Evolutionary conservation across 2,888 invertebrate species (phyloP).

Genomic region (Sarcophaga subvicina): DNA sequence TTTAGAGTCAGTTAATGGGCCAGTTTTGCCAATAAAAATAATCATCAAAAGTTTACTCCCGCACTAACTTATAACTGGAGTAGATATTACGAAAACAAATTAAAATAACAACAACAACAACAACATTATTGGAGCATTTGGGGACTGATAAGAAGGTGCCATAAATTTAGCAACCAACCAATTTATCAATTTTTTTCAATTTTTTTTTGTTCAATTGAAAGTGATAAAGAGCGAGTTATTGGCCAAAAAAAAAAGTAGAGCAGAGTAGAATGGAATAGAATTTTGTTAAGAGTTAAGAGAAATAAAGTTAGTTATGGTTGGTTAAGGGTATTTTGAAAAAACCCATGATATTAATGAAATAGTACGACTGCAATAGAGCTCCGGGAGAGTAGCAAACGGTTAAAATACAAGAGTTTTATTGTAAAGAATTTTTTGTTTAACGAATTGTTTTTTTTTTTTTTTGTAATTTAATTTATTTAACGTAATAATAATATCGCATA

Average conservation of each 20-base stretch:
- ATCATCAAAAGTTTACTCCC: too few relatives aligned
- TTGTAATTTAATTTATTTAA: not conserved
- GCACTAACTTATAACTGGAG: too few relatives aligned
- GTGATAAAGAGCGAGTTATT: not conserved
- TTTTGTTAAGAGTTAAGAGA: not conserved
- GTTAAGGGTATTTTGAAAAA: slow-evolving; percentile 21
- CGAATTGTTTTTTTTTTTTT: slow-evolving; percentile 7
- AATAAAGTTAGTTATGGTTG: not conserved
- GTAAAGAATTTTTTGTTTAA: slow-evolving; percentile 13
- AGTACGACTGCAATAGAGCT: slow-evolving; percentile 68
- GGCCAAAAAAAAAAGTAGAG: not conserved
- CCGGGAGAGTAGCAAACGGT: slow-evolving; percentile 58
- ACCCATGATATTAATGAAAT: slow-evolving; percentile 17
- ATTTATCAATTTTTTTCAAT: slow-evolving; percentile 43
- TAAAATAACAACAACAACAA: not conserved
- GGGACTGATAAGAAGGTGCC: slow-evolving; percentile 26
- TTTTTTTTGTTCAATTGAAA: not conserved
- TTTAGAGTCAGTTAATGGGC: too few relatives aligned
- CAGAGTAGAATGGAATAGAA: not conserved
- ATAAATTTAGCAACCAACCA: slow-evolving; percentile 43
- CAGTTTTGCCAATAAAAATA: not conserved
- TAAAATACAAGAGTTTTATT: slow-evolving; percentile 5
- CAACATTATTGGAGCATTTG: not conserved
- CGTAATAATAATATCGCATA: too few relatives aligned
- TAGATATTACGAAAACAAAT: not conserved